Conservation (phyloP, 2,888 invertebrate genomes). For the Tyria jacobaeae region DNA sequence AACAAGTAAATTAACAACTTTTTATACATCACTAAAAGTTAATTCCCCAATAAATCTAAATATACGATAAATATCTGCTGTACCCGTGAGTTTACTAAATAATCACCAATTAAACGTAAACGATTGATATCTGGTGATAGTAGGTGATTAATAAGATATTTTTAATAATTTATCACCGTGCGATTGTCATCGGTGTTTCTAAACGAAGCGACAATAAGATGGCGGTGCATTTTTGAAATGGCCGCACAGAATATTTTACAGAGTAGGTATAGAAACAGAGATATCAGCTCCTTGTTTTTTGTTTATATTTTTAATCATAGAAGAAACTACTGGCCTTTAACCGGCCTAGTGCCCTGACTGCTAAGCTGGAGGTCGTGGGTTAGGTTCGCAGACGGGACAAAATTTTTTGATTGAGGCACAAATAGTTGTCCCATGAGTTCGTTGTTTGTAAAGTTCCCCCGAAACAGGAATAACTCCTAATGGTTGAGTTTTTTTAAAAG, state of each 20-base stretch:
- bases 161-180: slow-evolving; percentile 77
- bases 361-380: too few relatives aligned
- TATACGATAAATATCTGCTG: slow-evolving; percentile 53
- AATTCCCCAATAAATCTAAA: slow-evolving; percentile 47
- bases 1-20: slow-evolving; percentile 12
- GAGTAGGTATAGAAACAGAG: slow-evolving; percentile 55
- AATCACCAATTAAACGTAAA: slow-evolving; percentile 74
- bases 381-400: too few relatives aligned
- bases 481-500: too few relatives aligned
- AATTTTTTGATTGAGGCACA: too few relatives aligned
- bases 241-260: slow-evolving; percentile 65
- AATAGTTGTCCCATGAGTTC: too few relatives aligned
- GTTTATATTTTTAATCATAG: not conserved
- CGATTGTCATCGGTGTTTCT: slow-evolving; percentile 71
- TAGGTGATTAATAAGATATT: slow-evolving; percentile 81
- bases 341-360: too few relatives aligned
- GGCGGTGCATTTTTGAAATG: slow-evolving; percentile 71
- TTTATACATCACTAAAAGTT: slow-evolving; percentile 39
- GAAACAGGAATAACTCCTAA: too few relatives aligned
- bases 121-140: slow-evolving; percentile 71
- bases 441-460: too few relatives aligned
- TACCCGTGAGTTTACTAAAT: slow-evolving; percentile 64
- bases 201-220: slow-evolving; percentile 63
- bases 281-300: not conserved
- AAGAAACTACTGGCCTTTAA: not conserved